Base-by-base conservation (phyloP, 2,888 invertebrate genomes). In the Pachydiplax longipennis region DNA sequence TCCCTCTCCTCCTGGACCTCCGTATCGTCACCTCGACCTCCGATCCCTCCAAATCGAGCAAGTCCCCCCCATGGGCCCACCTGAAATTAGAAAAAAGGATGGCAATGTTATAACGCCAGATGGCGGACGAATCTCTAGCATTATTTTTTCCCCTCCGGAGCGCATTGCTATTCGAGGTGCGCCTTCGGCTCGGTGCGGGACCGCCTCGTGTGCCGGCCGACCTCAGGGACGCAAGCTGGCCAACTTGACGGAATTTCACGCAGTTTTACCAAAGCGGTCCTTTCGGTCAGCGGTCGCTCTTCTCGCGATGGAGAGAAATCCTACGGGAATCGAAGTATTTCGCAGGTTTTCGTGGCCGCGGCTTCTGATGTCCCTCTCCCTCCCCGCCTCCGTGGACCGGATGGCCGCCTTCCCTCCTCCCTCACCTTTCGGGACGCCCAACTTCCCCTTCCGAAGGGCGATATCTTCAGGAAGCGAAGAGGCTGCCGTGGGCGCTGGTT, bases 401-500 rank as follows among this genome's bases (percentile, higher is more conserved):
- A 61, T 87, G 61, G 87, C 40, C 87, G 61, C 61, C 37, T 61
- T 22, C 61, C 61, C 13, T 5, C 5, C n/a, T 15, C 48, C 48
- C 82, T 37, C 61, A 65, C 87, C 40, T 35, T 37, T 61, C 13
- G 65, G 58, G 13, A 87, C 35, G 58, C 35, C 61, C 82, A 22
- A 22, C 61, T 61, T 61, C 87, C 37, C 87, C 22, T 58, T 87
- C 37, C 8, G 15, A 18, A 53, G 5, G 53, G 8, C 87, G 87
- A 61, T 61, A 87, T 87, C 87, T 87, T 61, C 87, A 87, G 87
- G 87, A 87, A 87, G 87, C 61, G 61, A 18, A 92, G 92, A 92
- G 92, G 92, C 91, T 92, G 91, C 92, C 91, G 92, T 92, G 92
- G 92, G 92, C 91, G 90, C 92, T 92, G 92, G 93, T 93, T 93